Base-by-base conservation (phyloP, 2,113 vertebrate genomes). In the Nannobrachium achirus region DNA sequence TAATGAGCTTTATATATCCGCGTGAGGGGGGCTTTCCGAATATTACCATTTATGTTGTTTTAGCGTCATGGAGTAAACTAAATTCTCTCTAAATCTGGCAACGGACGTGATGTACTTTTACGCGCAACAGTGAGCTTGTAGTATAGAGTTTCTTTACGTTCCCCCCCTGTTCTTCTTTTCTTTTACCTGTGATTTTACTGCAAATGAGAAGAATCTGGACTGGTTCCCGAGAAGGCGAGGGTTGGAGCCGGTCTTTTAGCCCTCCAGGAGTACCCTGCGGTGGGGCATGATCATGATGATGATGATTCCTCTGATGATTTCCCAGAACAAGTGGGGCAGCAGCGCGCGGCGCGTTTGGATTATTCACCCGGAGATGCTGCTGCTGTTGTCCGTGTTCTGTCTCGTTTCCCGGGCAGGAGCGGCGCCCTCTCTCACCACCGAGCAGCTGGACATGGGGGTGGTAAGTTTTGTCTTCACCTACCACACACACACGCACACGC, bases 401-500 rank as follows among this genome's bases (percentile, higher is more conserved):
- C 56, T 89, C 57, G 52, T 87, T 41, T 81, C 84, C 46, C 79
- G 75, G 78, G 79, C 72, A 77, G 64, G 84, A 82, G 84, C 91
- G 76, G 92, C 94, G 80, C 88, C 93, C 6, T 90, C 92, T 55
- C 74, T 82, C 38, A 88, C 86, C 6, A 80, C 90, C 11, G 93
- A 94, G 68, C 94, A 97, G 86, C 89, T 95, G 86, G 93, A 93
- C 88, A 90, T 87, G 19, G 96, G 95, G 88, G 94, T 94, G 92
- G 96, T 97, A 92, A 96, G 96, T 95, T 33, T 33, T 33, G 25
- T 33, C 25, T 33, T 33, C 6, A 4, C 25, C 25, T 33, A 33
- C 25, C 25, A 33, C 25, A 33, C 25, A 1, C 25, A 33, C 25
- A 33, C 25, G 4, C 25, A 25, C 25, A 25, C 25, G 4, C 25